Base-by-base conservation (phyloP, 2,113 vertebrate genomes). In the Seriola quinqueradiata region DNA sequence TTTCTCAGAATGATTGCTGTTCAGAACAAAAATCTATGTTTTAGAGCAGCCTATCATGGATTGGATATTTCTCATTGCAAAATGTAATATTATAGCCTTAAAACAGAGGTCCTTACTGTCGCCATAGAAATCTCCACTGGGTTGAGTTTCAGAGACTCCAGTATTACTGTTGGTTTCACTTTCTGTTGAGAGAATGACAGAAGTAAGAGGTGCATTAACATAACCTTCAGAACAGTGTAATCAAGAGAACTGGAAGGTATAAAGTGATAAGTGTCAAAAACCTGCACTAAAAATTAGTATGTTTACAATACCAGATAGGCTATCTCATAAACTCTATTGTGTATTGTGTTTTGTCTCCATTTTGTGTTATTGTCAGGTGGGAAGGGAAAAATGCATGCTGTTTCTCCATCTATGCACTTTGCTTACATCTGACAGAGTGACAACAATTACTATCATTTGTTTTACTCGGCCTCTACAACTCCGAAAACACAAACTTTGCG, bases 1-100 rank as follows among this genome's bases (percentile, higher is more conserved):
- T 99, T 99, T 85, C 98, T 96, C 78, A 99, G 94, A 92, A 99
- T 99, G 91, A 99, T 98, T 8, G 98, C 98, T 99, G 92, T 12
- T 48, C 10, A 61, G 50, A 5, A 84, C 4, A 87, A 60, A 79
- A 54, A 5, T 7, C 0, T 1, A 65, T 14, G 34, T 68, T 64
- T 69, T 63, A 60, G 2, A 48, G 42, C 9, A 63, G 5, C 4
- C 16, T 13, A n/a, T 4, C 5, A 21, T 3, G 5, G 19, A 34
- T 19, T 0, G 11, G 4, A 11, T 19, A 38, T 48, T 38, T 64
- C 44, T 57, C 1, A 17, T 50, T 75, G 1, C 23, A 28, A 77
- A 44, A 34, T 4, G 14, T 9, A 9, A 52, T 8, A 70, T 25
- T 25, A 60, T 2, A 10, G 60, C 4, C 3, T 10, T 12, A 21